Percentiles rank a stretch among this genome's conserved stretches.
Evolutionary conservation across 1,140 invertebrate genomes (phyloP).

Genomic region (Carcinoscorpius rotundicauda): DNA sequence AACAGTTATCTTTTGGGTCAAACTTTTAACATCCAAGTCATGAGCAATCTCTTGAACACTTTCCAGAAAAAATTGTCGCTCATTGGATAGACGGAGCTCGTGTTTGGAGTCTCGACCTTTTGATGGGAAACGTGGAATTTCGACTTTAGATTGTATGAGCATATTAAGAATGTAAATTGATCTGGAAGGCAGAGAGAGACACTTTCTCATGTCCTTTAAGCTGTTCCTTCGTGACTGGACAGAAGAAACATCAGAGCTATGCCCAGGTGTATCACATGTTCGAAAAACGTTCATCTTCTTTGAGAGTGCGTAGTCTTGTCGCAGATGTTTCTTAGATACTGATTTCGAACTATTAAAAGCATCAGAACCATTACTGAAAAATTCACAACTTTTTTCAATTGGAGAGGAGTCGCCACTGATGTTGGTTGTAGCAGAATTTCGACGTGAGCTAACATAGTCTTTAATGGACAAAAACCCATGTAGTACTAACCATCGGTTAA

Average conservation of each 20-base stretch:
- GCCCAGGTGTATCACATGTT: constrained; percentile 27
- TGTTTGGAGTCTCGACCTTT: constrained; percentile 34
- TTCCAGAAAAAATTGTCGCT: constrained; percentile 37
- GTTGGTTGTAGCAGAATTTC: constrained; percentile 20
- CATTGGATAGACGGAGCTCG: constrained; percentile 32
- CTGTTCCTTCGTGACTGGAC: constrained; percentile 29
- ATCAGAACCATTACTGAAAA: constrained; percentile 2
- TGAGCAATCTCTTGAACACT: constrained; percentile 39
- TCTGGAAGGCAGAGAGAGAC: constrained; percentile 37
- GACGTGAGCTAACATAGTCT: constrained; percentile 27
- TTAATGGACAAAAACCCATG: constrained; percentile 37
- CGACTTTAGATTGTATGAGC: constrained; percentile 39
- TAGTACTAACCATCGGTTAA: constrained; percentile 40
- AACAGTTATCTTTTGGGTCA: constrained; percentile 37
- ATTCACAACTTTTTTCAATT: constrained; percentile 21
- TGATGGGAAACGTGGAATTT: constrained; percentile 20
- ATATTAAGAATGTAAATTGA: constrained; percentile 39
- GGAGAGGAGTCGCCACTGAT: constrained; percentile 27
- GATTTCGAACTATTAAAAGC: constrained; percentile 27
- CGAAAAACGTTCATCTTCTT: constrained; percentile 39
- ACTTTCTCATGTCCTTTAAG: constrained; percentile 36
- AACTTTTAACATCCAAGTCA: constrained; percentile 36
- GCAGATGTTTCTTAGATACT: constrained; percentile 38
- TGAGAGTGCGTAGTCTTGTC: constrained; percentile 40
- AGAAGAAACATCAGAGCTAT: constrained; percentile 21